Base-by-base conservation (phyloP, 2,797 vertebrate genomes). In the Anniella stebbinsi region DNA sequence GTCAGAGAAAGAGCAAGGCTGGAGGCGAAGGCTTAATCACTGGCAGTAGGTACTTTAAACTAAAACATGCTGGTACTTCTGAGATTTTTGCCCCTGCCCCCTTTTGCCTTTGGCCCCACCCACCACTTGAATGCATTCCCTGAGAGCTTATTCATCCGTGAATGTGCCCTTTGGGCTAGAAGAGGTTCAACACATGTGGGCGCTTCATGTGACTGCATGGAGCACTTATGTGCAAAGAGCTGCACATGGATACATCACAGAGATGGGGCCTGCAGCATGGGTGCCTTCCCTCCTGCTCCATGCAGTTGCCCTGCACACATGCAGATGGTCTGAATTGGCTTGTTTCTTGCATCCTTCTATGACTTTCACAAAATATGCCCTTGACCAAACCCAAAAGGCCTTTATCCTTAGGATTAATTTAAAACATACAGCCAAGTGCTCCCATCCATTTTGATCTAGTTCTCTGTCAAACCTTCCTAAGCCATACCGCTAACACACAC, bases 401-500 rank as follows among this genome's bases (percentile, higher is more conserved):
- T 86, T 28, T 63, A 92, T 80, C 13, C 76, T 9, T 78, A 87
- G 41, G 23, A 87, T 88, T 94, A 92, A 93, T 87, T 94, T 73
- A 92, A 92, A 91, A 72, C 76, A 67, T 88, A 63, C 38, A 88
- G 54, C 23, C 13, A 81, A 84, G 77, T 80, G 18, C 88, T 95
- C 45, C 78, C 76, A 86, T 88, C 89, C 51, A 83, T 83, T 93
- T 93, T 94, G 89, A 94, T 94, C 89, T 89, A 86, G 51, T 90
- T 88, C 80, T 92, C 85, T 91, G 30, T 92, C 51, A 93, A 89
- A 92, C 88, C 90, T 93, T 95, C 93, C 84, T 75, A 90, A 94
- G 72, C 8, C 41, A 88, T 66, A 17, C 15, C 25, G 6, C 88
- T 57, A 94, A 91, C 93, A 2, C 54, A 13, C 54, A 86, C 95